Evolutionary conservation across 2,797 vertebrate genomes (phyloP), one percentile per base, ranked within the genome.

Genomic region (Bucorvus abyssinicus): DNA sequence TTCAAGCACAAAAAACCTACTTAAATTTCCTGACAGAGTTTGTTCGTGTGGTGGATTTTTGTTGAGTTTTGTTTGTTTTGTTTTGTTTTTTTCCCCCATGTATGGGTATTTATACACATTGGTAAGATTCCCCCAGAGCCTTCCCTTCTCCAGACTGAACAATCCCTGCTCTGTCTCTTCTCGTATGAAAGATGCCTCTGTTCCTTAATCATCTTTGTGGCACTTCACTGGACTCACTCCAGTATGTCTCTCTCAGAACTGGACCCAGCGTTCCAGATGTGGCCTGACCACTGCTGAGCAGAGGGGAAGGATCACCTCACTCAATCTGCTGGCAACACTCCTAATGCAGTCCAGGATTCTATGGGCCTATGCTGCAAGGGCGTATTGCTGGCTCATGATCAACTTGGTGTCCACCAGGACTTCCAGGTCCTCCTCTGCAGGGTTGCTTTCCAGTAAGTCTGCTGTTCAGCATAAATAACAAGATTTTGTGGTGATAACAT

Each of bases 31-130:
- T n/a, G 45, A 65, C 13, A 3, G 0, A 0, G 2, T 38, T 73
- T 40, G 49, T 23, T 49, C 68, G 12, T 20, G 12, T 73, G 36
- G 26, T 63, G 29, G 0, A 2, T 21, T 55, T 80, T 53, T 56
- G 18, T 40, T 10, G 5, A 3, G 3, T 63, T 71, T 65, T 44
- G 7, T 14, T 70, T 60, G 32, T 0, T 13, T 44, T 26, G 10
- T 26, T n/a, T n/a, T n/a, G 9, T 29, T 11, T 30, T 8, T n/a
- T 65, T n/a, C 21, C 13, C 22, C 21, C 6, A 0, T 64, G 7
- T 24, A 2, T 52, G 27, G 45, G 8, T 49, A 5, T 82, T 78
- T 74, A 7, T 65, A 67, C 7, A 38, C 21, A 11, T 65, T 42
- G 17, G 53, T 70, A 52, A 79, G 16, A 45, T 23, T 7, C 11